Evolutionary conservation across 2,888 invertebrate genomes (phyloP).

Genomic region (Neria commutata): DNA sequence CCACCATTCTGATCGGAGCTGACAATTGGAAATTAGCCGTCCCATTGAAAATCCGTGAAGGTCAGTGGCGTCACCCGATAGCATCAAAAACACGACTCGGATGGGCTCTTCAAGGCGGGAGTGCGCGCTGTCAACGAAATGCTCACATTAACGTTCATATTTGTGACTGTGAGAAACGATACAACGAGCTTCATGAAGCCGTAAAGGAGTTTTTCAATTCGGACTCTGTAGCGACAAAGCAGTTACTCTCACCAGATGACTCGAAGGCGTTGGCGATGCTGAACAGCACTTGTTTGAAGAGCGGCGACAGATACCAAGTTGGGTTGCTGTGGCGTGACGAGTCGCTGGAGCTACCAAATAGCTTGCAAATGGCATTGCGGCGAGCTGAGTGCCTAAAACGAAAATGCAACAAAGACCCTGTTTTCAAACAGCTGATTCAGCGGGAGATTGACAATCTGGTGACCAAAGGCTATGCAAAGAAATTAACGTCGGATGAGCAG

Average conservation of each 20-base stretch:
- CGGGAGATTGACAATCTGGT: constrained; percentile 28
- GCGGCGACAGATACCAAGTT: constrained; percentile 26
- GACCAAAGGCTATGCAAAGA: constrained; percentile 25
- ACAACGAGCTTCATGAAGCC: constrained; percentile 14
- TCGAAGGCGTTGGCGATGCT: constrained; percentile 19
- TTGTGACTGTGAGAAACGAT: constrained; percentile 14
- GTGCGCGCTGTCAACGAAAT: background rate
- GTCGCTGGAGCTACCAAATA: constrained; percentile 24
- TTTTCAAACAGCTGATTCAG: constrained; percentile 21
- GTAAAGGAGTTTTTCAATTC: constrained; percentile 13
- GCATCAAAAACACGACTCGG: constrained; percentile 14
- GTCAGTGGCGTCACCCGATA: constrained; percentile 13
- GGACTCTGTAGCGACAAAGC: constrained; percentile 7
- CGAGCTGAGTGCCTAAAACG: constrained; percentile 29
- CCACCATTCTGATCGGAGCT: constrained; percentile 19
- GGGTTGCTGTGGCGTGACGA: constrained; percentile 37
- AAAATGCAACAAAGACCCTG: constrained; percentile 25
- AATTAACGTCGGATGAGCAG: constrained; percentile 12
- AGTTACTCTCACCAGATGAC: constrained; percentile 18
- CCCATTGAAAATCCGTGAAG: constrained; percentile 16
- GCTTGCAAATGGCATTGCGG: constrained; percentile 26
- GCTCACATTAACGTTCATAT: constrained; percentile 11
- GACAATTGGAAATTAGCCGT: constrained; percentile 19
- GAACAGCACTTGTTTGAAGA: constrained; percentile 20
- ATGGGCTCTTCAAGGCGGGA: constrained; percentile 17